These are phyloP conservation scores for Nothobranchius kuhntae DNA, from an alignment of 2,113 vertebrate genomes.

Conservation along the genomic window DNA sequence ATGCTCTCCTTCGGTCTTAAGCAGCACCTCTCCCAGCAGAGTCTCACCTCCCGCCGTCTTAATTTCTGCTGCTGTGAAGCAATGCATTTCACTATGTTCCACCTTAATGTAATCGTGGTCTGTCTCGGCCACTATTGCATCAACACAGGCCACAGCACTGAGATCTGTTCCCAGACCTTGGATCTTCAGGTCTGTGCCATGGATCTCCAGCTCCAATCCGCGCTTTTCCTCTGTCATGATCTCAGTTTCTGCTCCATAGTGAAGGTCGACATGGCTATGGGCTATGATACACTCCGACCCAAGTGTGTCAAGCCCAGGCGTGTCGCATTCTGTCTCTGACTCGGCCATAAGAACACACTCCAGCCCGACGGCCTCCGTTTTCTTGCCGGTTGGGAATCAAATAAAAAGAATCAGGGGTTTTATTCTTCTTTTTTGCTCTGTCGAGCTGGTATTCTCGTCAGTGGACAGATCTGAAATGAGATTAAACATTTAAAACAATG, in stretches of 20 bases:
- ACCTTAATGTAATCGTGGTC: conserved; percentile 83
- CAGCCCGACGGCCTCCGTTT: conserved; percentile 83
- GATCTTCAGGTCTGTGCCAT: conserved; percentile 76
- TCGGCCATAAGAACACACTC: conserved; percentile 85
- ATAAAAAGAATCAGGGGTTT: conserved; percentile 42
- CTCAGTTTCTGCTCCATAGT: conserved; percentile 81
- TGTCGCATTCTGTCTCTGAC: conserved; percentile 86
- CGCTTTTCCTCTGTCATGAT: conserved; percentile 83
- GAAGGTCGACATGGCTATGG: conserved; percentile 84
- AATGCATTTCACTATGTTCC: conserved; percentile 78
- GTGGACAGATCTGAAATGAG: conserved; percentile 54
- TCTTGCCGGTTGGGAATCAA: conserved; percentile 65
- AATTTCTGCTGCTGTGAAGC: conserved; percentile 76
- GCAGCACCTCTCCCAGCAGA: conserved; percentile 78
- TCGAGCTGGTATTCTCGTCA: conserved; percentile 21
- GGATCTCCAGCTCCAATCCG: conserved; percentile 80
- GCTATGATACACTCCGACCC: conserved; percentile 86
- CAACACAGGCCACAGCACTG: conserved; percentile 77
- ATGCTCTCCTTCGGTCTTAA: conserved; percentile 78
- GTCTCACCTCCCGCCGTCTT: conserved; percentile 68
- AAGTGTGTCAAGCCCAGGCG: conserved; percentile 83
- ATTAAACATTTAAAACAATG: not conserved
- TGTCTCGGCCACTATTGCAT: conserved; percentile 77
- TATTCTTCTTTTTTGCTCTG: conserved; percentile 11
- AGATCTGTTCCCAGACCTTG: conserved; percentile 76